Evolutionary conservation across 2,113 vertebrate species (phyloP).

Genomic region (Varanus salvator): DNA sequence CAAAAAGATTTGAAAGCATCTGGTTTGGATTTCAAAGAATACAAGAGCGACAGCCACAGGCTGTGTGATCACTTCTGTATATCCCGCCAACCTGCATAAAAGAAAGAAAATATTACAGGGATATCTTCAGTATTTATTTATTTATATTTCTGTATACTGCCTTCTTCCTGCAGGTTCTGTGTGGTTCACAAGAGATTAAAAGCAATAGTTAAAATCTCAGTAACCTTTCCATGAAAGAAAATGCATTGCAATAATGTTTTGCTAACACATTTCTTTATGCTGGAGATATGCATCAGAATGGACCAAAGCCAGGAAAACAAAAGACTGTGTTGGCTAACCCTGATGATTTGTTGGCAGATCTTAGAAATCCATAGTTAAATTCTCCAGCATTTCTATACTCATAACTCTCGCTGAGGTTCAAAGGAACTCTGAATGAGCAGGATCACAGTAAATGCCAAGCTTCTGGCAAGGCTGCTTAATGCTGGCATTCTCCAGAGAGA

Average conservation of each 20-base stretch:
- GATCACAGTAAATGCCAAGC: constrained; percentile 17
- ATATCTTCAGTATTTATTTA: neutral
- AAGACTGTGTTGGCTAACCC: neutral
- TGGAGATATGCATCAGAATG: constrained; percentile 28
- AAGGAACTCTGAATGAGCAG: neutral
- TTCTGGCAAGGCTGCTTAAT: neutral
- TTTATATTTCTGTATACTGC: too few species aligned
- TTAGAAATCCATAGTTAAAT: constrained; percentile 39
- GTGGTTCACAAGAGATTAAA: too few species aligned
- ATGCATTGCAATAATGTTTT: neutral
- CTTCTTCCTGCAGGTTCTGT: too few species aligned
- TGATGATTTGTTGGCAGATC: constrained; percentile 39
- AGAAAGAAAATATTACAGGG: neutral
- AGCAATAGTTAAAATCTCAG: too few species aligned
- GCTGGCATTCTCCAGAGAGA: constrained; percentile 27
- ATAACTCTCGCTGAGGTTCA: constrained; percentile 12
- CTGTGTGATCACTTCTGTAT: neutral
- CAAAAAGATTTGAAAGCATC: neutral
- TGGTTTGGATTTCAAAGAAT: neutral
- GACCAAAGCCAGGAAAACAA: constrained; percentile 45
- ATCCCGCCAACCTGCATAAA: neutral
- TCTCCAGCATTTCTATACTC: constrained; percentile 25
- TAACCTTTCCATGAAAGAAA: neutral
- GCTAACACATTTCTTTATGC: neutral
- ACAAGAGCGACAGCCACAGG: neutral